Evolutionary conservation across 2,113 vertebrate genomes (phyloP).

Genomic region (Crotophaga sulcirostris): DNA sequence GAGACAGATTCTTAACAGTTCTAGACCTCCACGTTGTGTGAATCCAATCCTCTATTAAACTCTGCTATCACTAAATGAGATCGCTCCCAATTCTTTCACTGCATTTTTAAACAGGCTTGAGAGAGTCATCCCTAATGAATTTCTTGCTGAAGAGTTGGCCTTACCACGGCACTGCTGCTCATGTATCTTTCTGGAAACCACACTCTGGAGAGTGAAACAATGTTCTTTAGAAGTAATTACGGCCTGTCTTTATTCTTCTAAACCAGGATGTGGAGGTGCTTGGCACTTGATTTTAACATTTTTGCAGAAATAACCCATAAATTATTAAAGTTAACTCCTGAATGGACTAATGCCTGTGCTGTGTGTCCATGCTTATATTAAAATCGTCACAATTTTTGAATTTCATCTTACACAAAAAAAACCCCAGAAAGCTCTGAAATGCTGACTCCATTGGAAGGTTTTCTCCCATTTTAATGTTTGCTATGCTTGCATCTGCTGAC

Average conservation of each 20-base stretch:
- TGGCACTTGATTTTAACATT: not conserved
- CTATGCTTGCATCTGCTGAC: not conserved
- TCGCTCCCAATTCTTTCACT: not conserved
- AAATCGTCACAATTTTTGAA: not conserved
- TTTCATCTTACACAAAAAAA: not conserved
- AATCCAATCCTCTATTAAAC: not conserved
- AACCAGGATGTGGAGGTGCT: not conserved
- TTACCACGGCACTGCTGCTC: not conserved
- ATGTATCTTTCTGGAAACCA: not conserved
- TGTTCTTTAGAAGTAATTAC: not conserved
- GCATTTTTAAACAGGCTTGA: not conserved
- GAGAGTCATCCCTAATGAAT: not conserved
- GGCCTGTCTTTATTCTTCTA: not conserved
- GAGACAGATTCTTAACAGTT: not conserved
- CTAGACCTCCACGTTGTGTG: not conserved
- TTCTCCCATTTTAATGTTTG: not conserved
- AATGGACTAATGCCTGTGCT: not conserved
- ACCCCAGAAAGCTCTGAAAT: not conserved
- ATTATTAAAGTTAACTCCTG: not conserved
- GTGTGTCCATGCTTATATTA: not conserved
- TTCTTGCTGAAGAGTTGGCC: not conserved
- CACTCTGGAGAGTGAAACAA: not conserved
- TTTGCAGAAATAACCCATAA: not conserved
- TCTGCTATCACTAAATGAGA: not conserved
- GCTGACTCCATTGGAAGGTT: not conserved